Evolutionary conservation across 2,888 invertebrate genomes (phyloP).

Genomic region (Sinodicranocentrus sp.): DNA sequence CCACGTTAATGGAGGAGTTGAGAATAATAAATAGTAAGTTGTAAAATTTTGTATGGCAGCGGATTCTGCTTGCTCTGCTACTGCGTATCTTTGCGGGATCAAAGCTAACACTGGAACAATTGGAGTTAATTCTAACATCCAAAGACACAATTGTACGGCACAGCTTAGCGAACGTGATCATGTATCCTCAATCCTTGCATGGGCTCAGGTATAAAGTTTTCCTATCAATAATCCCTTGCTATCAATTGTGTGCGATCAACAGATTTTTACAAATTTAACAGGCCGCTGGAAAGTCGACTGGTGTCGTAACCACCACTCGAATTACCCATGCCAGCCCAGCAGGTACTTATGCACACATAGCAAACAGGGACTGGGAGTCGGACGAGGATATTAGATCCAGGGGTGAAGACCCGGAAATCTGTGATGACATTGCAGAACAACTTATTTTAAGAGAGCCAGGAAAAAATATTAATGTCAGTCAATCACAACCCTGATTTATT

Average conservation of each 20-base stretch:
- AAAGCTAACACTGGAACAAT: constrained; percentile 88
- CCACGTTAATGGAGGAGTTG: no score
- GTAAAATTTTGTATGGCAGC: not conserved
- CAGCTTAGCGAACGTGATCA: constrained; percentile 48
- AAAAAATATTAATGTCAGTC: constrained; percentile 84
- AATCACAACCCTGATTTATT: constrained; percentile 65
- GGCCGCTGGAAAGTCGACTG: constrained; percentile 82
- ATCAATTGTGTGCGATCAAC: no score
- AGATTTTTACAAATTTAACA: no score
- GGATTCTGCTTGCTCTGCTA: constrained; percentile 79
- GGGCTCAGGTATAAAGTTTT: constrained; percentile 75
- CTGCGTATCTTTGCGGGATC: constrained; percentile 88
- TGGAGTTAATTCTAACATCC: constrained; percentile 85
- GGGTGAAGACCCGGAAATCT: constrained; percentile 78
- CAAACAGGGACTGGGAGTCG: constrained; percentile 87
- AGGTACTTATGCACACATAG: constrained; percentile 79
- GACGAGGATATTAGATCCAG: constrained; percentile 82
- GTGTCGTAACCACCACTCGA: constrained; percentile 70
- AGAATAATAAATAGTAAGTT: constrained; percentile 76
- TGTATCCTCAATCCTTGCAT: constrained; percentile 63
- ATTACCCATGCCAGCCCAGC: constrained; percentile 70
- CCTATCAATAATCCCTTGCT: constrained; percentile 15
- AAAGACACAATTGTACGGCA: constrained; percentile 55
- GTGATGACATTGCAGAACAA: constrained; percentile 92
- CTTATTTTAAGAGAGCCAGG: constrained; percentile 89